phyloP scores from a whole-genome alignment of 2,113 vertebrate species.

The Oryzias javanicus region DNA sequence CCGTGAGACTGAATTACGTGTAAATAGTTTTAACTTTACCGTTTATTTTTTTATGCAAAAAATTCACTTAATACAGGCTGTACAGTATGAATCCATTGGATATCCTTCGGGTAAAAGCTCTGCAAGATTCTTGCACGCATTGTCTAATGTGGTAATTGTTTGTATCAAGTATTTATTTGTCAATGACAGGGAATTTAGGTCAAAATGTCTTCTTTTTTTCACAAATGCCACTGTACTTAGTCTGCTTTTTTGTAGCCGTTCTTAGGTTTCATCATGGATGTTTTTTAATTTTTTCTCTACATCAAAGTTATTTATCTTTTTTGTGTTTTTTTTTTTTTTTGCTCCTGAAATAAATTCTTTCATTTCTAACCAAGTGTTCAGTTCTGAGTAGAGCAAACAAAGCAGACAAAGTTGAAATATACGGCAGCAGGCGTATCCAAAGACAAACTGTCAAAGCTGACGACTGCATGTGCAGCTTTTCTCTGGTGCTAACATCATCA shows the following conservation, averaged over 20 bases:
- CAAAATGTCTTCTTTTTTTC: slow-evolving; percentile 36
- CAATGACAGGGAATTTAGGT: slow-evolving; percentile 48
- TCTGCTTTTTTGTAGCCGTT: slow-evolving; percentile 18
- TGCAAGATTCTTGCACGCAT: slow-evolving; percentile 24
- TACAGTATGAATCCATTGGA: slow-evolving; percentile 23
- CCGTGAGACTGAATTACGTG: slow-evolving; percentile 39
- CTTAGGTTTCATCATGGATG: slow-evolving; percentile 44
- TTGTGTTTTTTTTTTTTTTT: slow-evolving; percentile 42
- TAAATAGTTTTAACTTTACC: slow-evolving; percentile 56
- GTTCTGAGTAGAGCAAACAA: not conserved
- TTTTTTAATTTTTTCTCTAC: slow-evolving; percentile 76
- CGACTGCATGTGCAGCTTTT: no score
- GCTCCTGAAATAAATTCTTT: slow-evolving; percentile 63
- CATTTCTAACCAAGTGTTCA: slow-evolving; percentile 32
- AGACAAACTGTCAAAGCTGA: no score
- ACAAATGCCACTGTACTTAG: slow-evolving; percentile 46
- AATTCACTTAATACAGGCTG: slow-evolving; percentile 32
- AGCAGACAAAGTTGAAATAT: not conserved
- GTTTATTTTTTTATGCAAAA: slow-evolving; percentile 58
- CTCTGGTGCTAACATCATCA: no score
- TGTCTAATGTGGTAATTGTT: slow-evolving; percentile 29
- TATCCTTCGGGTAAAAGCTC: not conserved
- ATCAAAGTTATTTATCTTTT: slow-evolving; percentile 88
- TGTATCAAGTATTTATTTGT: slow-evolving; percentile 68
- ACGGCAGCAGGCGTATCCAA: no score